phyloP scores from a whole-genome alignment of 2,888 invertebrate species.

The Pterobdella sp. region DNA sequence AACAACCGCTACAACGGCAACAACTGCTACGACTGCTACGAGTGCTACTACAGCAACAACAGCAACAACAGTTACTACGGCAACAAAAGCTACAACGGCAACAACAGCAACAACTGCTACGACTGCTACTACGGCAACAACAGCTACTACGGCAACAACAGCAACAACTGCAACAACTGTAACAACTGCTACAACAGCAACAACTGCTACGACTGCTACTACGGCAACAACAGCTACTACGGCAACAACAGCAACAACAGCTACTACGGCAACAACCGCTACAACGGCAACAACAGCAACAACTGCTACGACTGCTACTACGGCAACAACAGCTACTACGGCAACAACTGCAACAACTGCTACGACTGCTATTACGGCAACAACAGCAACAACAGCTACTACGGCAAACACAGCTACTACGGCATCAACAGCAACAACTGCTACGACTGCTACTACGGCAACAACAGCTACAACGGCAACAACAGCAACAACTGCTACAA shows the following conservation, averaged over 20 bases:
- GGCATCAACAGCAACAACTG: background rate
- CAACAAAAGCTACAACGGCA: background rate
- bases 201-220: background rate
- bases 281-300: background rate
- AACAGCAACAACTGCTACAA: background rate
- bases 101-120: background rate
- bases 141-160: background rate
- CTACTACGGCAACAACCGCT: background rate
- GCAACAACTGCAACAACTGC: background rate
- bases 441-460: background rate
- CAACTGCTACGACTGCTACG: background rate
- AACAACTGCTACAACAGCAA: background rate
- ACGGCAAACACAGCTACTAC: background rate
- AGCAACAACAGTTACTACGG: background rate
- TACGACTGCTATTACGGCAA: slow-evolving; percentile 6
- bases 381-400: slow-evolving; percentile 7
- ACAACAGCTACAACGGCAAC: slow-evolving; percentile 13
- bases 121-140: background rate
- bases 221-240: background rate
- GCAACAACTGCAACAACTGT: background rate
- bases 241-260: background rate
- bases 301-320: background rate
- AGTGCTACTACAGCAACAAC: background rate
- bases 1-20: background rate
- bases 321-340: background rate